Evolutionary conservation across 2,113 vertebrate genomes (phyloP), one percentile per base, ranked within the genome.

Genomic region (Oreochromis tanganicae): DNA sequence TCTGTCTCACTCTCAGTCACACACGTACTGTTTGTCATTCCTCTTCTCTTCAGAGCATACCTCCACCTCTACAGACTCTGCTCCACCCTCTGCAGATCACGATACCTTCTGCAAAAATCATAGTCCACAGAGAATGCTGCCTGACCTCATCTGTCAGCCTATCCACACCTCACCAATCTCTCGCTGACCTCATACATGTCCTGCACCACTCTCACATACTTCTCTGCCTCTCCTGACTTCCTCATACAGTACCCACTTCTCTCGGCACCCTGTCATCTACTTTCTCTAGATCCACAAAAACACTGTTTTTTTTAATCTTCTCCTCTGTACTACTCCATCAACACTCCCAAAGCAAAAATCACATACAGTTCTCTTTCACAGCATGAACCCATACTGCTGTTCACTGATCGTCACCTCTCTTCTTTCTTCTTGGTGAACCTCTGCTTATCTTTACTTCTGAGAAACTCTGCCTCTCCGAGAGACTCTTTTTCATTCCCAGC

Each of bases 241-340:
- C 5, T 48, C 13, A 48, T 48, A 14, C 46, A 16, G 46, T 16
- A 50, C 46, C 46, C 46, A 50, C 14, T 7, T 50, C 6, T 50
- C 14, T 50, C 7, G 14, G 16, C 46, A 43, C 13, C 5, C 46
- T 16, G 13, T 14, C 13, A 46, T 46, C 12, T 46, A 5, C 14
- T 17, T 73, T 73, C 21, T 27, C 21, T 73, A 46, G 66, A 27
- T 73, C 66, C 38, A 73, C 13, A 73, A 27, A 73, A 24, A 27
- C 63, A 71, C 21, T 9, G 16, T 61, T 43, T 14, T 14, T 63
- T 0, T 14, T 6, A 0, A 41, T 43, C n/a, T 71, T 71, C 0
- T 66, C 4, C 10, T 16, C 21, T 46, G 38, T 71, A 71, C 38
- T 71, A 24, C 38, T 73, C 13, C 21, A 73, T 46, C 38, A 73